Conservation (phyloP, 1,140 invertebrate species). For the Saccostrea glomerata region DNA sequence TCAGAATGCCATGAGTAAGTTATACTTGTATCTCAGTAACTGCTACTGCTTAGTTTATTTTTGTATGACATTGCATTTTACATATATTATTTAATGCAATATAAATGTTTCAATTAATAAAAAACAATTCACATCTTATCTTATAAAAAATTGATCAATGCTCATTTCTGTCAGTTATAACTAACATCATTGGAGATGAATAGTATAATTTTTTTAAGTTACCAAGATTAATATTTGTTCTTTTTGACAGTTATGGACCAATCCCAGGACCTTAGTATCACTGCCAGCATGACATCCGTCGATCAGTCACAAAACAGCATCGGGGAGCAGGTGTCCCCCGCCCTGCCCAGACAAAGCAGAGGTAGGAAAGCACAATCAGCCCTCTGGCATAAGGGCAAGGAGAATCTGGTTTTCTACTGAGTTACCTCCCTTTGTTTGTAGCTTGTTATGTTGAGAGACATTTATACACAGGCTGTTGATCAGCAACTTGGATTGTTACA, state of each 20-base stretch:
- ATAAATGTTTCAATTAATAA: too few species aligned
- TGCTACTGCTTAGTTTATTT: too few species aligned
- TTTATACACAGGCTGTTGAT: neutral
- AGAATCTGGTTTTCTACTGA: slow-evolving; percentile 66
- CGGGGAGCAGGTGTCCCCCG: slow-evolving; percentile 51
- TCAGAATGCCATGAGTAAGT: slow-evolving; percentile 72
- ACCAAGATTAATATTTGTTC: too few species aligned
- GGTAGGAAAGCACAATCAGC: slow-evolving; percentile 72
- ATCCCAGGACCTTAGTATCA: slow-evolving; percentile 11
- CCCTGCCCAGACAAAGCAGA: slow-evolving; percentile 62
- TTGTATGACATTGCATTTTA: too few species aligned
- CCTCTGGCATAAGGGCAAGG: slow-evolving; percentile 69
- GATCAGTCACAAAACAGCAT: slow-evolving; percentile 45
- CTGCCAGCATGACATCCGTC: slow-evolving; percentile 50
- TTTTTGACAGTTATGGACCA: neutral
- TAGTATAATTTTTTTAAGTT: too few species aligned
- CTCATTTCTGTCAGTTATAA: too few species aligned
- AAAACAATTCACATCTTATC: too few species aligned
- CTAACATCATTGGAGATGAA: too few species aligned
- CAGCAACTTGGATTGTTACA: slow-evolving; percentile 31
- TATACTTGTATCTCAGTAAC: too few species aligned
- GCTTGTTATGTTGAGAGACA: neutral
- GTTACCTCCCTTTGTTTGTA: slow-evolving; percentile 31
- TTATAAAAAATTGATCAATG: too few species aligned
- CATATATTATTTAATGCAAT: too few species aligned